Percentiles rank a stretch among this genome's conserved stretches.
Conservation (phyloP, 2,797 vertebrate species). For the Mus spretus region DNA sequence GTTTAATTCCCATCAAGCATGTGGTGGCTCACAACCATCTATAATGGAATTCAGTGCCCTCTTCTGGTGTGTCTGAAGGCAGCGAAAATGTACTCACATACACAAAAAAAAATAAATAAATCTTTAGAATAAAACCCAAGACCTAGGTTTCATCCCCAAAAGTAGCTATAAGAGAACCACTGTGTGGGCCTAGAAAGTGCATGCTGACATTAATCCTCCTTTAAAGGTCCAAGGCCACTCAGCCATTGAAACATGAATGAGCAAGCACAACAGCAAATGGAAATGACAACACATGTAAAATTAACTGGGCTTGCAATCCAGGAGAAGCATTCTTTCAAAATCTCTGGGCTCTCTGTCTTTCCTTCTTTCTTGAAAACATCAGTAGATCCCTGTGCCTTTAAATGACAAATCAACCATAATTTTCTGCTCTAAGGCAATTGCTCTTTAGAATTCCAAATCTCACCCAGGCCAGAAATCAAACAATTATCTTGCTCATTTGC, state of each 20-base stretch:
- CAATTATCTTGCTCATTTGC: background rate
- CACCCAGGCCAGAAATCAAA: conserved; percentile 18
- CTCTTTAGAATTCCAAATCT: conserved; percentile 31
- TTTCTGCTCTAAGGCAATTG: background rate
- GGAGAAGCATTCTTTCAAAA: background rate
- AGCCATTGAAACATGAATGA: background rate
- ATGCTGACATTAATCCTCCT: background rate
- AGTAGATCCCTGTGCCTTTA: background rate
- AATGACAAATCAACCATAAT: background rate
- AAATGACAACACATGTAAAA: background rate
- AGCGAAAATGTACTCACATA: background rate
- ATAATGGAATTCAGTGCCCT: background rate
- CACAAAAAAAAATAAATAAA: background rate
- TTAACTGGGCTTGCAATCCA: background rate
- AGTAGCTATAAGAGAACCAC: background rate
- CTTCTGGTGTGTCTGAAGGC: background rate
- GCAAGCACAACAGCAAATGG: background rate
- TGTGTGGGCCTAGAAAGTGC: background rate
- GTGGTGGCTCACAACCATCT: background rate
- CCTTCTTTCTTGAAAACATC: background rate
- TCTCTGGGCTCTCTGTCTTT: background rate
- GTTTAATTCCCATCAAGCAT: background rate
- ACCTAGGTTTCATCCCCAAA: background rate
- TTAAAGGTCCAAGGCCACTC: background rate
- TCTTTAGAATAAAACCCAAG: background rate